A percentile compares a stretch with the other conserved stretches of the same genome.
These are phyloP conservation scores for Erannis defoliaria DNA, from an alignment of 2,888 invertebrate species.

Conservation along the genomic window DNA sequence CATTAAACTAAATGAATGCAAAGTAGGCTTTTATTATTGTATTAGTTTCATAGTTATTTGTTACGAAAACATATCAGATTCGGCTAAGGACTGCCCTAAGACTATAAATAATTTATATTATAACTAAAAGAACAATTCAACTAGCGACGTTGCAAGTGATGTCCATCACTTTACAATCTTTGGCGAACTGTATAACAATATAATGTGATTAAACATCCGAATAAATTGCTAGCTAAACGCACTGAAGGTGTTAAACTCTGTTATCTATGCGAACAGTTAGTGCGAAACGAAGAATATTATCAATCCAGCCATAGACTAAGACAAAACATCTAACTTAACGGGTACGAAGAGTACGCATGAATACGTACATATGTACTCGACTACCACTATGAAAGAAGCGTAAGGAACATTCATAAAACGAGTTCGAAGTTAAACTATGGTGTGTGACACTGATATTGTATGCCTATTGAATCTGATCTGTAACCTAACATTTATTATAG, in stretches of 20 bases:
- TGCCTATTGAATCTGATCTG: conserved; percentile 13
- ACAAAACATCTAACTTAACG: conserved; percentile 9
- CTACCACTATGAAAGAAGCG: conserved; percentile 23
- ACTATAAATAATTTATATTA: conserved; percentile 60
- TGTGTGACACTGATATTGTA: conserved; percentile 18
- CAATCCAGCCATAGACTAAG: conserved; percentile 39
- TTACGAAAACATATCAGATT: conserved; percentile 65
- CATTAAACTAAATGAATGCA: conserved; percentile 76
- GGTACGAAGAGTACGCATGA: not conserved
- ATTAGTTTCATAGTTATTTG: conserved; percentile 74
- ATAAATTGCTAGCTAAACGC: conserved; percentile 54
- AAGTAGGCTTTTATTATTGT: conserved; percentile 84
- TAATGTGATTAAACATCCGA: conserved; percentile 66
- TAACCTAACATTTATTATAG: conserved; percentile 40
- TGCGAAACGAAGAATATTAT: conserved; percentile 26
- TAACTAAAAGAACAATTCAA: conserved; percentile 66
- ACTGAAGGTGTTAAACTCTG: conserved; percentile 44
- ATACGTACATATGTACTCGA: not conserved
- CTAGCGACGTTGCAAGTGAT: conserved; percentile 75
- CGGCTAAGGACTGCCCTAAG: conserved; percentile 51
- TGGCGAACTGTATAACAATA: conserved; percentile 82
- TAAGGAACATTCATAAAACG: conserved; percentile 31
- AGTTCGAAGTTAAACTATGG: conserved; percentile 20
- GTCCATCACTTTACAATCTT: conserved; percentile 76
- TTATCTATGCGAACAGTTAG: conserved; percentile 42